Percentiles rank a stretch among this genome's conserved stretches.
Conservation (phyloP, 1,140 invertebrate genomes). For the Lordiphosa stackelbergi region DNA sequence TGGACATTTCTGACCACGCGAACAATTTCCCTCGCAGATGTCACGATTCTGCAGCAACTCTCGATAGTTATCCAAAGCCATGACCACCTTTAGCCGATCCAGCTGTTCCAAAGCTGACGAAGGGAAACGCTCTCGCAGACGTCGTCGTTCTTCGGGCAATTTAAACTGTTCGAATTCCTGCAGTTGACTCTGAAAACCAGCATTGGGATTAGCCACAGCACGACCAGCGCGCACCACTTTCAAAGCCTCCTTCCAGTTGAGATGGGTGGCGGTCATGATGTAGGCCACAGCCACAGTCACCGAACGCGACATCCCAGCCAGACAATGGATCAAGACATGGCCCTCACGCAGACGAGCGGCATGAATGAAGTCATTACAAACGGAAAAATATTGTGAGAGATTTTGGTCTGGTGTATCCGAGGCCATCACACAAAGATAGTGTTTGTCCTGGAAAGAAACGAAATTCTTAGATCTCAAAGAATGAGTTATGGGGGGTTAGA, state of each 20-base stretch:
- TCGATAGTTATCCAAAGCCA: constrained; percentile 89
- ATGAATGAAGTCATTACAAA: constrained; percentile 98
- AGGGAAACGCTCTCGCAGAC: constrained; percentile 90
- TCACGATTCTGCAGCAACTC: constrained; percentile 85
- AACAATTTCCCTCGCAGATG: constrained; percentile 91
- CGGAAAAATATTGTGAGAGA: constrained; percentile 92
- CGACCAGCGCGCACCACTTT: constrained; percentile 94
- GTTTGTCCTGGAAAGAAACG: constrained; percentile 86
- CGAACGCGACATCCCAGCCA: constrained; percentile 97
- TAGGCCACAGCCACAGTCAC: constrained; percentile 91
- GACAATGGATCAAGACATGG: constrained; percentile 95
- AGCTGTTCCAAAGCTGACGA: constrained; percentile 84
- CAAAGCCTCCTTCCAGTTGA: constrained; percentile 95
- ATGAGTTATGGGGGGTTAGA: too few relatives aligned
- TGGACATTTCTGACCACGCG: constrained; percentile 89
- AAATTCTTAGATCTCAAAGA: constrained; percentile 33
- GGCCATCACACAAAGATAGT: constrained; percentile 95
- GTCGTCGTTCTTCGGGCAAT: constrained; percentile 88
- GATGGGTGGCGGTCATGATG: constrained; percentile 94
- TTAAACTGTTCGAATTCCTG: constrained; percentile 93
- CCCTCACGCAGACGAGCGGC: constrained; percentile 91
- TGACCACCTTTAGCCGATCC: constrained; percentile 86
- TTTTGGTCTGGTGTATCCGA: constrained; percentile 96
- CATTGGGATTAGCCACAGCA: constrained; percentile 95
- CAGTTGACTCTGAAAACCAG: constrained; percentile 95